Evolutionary conservation across 1,140 invertebrate species (phyloP).

Genomic region (Sweltsa coloradensis): DNA sequence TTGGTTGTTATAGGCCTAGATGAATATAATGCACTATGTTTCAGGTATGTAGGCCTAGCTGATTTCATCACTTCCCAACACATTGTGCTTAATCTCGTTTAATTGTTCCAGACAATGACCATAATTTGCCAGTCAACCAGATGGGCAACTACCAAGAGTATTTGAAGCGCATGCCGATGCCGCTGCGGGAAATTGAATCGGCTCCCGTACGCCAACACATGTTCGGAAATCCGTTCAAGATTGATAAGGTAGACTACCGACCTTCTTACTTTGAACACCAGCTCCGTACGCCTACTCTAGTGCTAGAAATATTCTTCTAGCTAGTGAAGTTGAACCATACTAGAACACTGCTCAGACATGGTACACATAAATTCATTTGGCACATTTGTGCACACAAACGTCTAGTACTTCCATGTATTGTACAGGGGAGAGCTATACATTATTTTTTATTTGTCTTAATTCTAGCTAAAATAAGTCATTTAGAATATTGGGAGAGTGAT

Average conservation of each 20-base stretch:
- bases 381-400: not conserved
- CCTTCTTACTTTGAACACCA: not conserved
- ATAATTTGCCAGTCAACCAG: slow-evolving; percentile 89
- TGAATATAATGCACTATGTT: too few relatives aligned
- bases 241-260: slow-evolving; percentile 56
- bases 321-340: not conserved
- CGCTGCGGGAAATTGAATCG: slow-evolving; percentile 87
- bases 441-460: too few relatives aligned
- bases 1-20: too few relatives aligned
- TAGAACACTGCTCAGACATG: not conserved
- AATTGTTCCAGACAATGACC: slow-evolving; percentile 58
- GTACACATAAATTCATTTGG: not conserved
- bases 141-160: slow-evolving; percentile 99
- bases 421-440: not conserved
- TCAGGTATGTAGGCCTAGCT: too few relatives aligned
- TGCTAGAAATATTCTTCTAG: not conserved
- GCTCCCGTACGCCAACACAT: slow-evolving; percentile 93
- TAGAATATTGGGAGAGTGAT: too few relatives aligned
- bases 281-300: not conserved
- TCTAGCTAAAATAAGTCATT: too few relatives aligned
- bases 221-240: slow-evolving; percentile 99
- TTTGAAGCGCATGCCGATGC: slow-evolving; percentile 82
- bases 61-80: too few relatives aligned
- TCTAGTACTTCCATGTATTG: not conserved
- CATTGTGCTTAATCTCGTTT: slow-evolving; percentile 8